These are phyloP conservation scores for Suricata suricatta DNA, from an alignment of 2,113 vertebrate genomes.

Conservation along the genomic window DNA sequence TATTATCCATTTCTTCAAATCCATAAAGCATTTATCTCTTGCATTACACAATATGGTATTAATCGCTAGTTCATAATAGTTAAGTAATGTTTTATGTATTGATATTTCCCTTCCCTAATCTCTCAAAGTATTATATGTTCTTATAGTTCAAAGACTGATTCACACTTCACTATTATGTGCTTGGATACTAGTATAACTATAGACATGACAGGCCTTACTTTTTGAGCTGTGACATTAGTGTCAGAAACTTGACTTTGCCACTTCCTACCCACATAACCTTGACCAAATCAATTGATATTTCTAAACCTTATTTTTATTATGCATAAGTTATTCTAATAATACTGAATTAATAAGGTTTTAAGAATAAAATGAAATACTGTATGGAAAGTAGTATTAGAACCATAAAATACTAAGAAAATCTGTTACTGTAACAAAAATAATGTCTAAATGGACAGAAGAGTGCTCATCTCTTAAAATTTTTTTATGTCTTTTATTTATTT, in stretches of 20 bases:
- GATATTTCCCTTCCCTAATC: neutral
- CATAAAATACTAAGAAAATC: neutral
- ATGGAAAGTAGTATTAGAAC: neutral
- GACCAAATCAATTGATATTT: neutral
- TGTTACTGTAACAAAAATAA: neutral
- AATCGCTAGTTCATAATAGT: neutral
- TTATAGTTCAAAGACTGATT: neutral
- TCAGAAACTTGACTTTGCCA: neutral
- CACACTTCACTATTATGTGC: neutral
- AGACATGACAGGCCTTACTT: neutral
- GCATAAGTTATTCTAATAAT: neutral
- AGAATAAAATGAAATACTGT: neutral
- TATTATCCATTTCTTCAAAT: neutral
- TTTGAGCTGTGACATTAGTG: neutral
- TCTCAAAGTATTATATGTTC: neutral
- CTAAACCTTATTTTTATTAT: neutral
- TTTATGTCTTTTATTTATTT: too few species aligned
- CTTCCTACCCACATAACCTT: neutral
- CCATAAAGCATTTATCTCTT: neutral
- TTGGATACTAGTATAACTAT: neutral
- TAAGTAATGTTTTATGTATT: neutral
- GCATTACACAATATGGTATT: neutral
- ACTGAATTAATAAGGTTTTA: neutral
- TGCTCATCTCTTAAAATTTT: neutral
- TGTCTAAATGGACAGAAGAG: neutral